phyloP scores from a whole-genome alignment of 2,888 invertebrate genomes.

The Gasteruption jaculator region DNA sequence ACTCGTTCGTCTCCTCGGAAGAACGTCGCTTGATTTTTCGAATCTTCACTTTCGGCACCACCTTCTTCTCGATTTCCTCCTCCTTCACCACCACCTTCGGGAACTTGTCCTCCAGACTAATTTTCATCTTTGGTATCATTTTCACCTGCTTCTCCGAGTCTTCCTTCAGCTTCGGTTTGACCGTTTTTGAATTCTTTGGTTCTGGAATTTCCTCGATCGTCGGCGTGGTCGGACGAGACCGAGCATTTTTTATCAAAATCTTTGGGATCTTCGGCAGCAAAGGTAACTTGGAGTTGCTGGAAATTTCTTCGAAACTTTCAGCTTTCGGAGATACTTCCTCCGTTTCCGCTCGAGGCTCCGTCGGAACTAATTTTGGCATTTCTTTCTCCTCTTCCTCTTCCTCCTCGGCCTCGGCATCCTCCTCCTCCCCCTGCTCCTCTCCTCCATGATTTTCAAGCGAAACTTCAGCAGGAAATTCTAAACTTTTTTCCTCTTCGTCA shows the following conservation, averaged over 20 bases:
- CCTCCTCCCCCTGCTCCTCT: no score
- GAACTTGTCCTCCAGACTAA: slow-evolving; percentile 33
- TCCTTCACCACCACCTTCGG: slow-evolving; percentile 32
- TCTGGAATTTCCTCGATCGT: slow-evolving; percentile 32
- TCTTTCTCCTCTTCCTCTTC: no score
- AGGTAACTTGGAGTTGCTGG: slow-evolving; percentile 17
- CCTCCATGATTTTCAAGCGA: no score
- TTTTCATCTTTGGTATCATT: slow-evolving; percentile 20
- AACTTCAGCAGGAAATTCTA: no score
- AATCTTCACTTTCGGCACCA: slow-evolving; percentile 38
- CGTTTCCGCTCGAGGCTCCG: no score
- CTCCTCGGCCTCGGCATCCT: no score
- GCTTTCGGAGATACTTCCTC: no score
- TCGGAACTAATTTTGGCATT: no score
- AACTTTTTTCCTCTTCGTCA: no score
- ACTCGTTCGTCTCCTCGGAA: slow-evolving; percentile 13
- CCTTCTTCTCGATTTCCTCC: slow-evolving; percentile 26
- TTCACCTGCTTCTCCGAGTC: slow-evolving; percentile 18
- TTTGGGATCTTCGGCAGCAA: slow-evolving; percentile 45
- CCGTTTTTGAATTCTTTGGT: slow-evolving; percentile 20
- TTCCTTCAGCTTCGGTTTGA: slow-evolving; percentile 16
- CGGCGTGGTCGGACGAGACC: slow-evolving; percentile 44
- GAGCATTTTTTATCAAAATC: slow-evolving; percentile 45
- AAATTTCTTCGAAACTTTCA: no score
- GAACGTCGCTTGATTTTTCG: slow-evolving; percentile 30